These are phyloP conservation scores for Hemitrygon akajei DNA, from an alignment of 2,797 vertebrate genomes.

Conservation along the genomic window DNA sequence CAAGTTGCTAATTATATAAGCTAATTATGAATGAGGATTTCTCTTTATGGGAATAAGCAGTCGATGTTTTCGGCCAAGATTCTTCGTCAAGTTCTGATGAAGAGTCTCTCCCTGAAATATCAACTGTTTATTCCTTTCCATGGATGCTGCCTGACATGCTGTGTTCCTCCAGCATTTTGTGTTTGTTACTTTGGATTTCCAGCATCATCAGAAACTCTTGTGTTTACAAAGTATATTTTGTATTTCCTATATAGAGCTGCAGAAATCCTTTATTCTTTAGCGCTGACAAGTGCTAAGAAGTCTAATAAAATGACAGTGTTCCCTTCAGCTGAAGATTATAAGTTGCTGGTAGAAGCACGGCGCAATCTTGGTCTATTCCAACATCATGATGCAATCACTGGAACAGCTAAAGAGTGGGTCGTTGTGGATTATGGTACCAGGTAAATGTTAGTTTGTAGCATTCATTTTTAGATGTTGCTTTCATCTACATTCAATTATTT, in stretches of 20 bases:
- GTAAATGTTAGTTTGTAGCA: constrained; percentile 49
- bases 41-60: background rate
- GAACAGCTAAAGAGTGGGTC: constrained; percentile 79
- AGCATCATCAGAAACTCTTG: too few species aligned
- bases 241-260: constrained; percentile 63
- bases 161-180: too few species aligned
- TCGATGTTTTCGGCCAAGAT: too few species aligned
- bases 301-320: constrained; percentile 54
- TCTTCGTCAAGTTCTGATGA: too few species aligned
- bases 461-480: background rate
- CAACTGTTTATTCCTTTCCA: too few species aligned
- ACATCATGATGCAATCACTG: constrained; percentile 84
- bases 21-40: background rate
- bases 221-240: constrained; percentile 28
- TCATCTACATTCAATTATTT: background rate
- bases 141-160: too few species aligned
- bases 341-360: constrained; percentile 64
- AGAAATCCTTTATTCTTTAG: constrained; percentile 79
- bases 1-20: background rate
- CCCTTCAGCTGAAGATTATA: constrained; percentile 64
- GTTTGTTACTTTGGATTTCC: too few species aligned
- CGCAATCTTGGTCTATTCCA: constrained; percentile 80
- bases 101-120: too few species aligned
- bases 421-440: constrained; percentile 85
- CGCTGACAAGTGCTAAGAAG: constrained; percentile 65